phyloP scores from a whole-genome alignment of 1,140 invertebrate genomes.

The Geopemphigus sp. region DNA sequence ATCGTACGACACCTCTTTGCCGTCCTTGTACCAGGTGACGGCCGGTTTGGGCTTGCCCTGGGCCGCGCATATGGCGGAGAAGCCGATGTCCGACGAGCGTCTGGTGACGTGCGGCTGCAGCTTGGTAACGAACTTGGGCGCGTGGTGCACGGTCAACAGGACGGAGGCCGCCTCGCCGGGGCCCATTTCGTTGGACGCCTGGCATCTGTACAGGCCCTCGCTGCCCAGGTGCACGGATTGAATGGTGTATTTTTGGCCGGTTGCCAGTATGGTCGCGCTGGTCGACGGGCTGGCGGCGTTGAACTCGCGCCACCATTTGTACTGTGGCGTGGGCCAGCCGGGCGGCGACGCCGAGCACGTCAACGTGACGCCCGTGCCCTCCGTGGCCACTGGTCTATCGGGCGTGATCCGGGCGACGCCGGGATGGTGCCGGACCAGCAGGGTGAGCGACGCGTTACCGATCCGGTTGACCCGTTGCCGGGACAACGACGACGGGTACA shows the following conservation, averaged over 20 bases:
- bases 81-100: constrained; percentile 76
- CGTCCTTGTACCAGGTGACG: constrained; percentile 84
- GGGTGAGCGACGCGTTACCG: constrained; percentile 71
- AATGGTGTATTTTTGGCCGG: constrained; percentile 81
- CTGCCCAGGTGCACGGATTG: constrained; percentile 75
- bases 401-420: constrained; percentile 80
- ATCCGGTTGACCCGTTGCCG: constrained; percentile 64
- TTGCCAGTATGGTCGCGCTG: constrained; percentile 64
- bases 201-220: constrained; percentile 86
- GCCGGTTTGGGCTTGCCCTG: constrained; percentile 81
- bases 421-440: constrained; percentile 83
- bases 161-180: constrained; percentile 78
- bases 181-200: constrained; percentile 84
- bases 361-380: constrained; percentile 75
- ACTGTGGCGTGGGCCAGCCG: constrained; percentile 84
- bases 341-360: constrained; percentile 82
- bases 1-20: constrained; percentile 70
- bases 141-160: constrained; percentile 79
- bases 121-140: constrained; percentile 77
- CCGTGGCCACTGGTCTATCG: constrained; percentile 77
- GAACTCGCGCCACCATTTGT: constrained; percentile 82
- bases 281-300: constrained; percentile 61
- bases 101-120: constrained; percentile 78
- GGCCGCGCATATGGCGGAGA: constrained; percentile 77
- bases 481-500: constrained; percentile 65